phyloP scores from a whole-genome alignment of 2,888 invertebrate species.

The Noctua fimbriata region DNA sequence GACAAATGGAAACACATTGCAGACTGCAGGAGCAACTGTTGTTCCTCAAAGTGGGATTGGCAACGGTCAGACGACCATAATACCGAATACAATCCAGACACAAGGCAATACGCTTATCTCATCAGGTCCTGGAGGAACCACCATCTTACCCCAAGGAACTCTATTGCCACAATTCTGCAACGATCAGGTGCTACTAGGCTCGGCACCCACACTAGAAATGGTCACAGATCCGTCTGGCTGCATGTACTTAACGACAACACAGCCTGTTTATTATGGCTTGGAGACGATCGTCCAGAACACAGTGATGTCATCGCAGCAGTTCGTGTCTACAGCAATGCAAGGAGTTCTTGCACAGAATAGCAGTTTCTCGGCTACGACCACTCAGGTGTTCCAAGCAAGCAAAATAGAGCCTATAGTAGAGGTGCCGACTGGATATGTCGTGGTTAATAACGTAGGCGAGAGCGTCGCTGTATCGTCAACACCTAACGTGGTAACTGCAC shows the following conservation, averaged over 20 bases:
- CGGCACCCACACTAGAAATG: conserved; percentile 91
- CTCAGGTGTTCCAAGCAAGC: conserved; percentile 96
- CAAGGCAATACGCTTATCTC: conserved; percentile 90
- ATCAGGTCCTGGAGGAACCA: conserved; percentile 90
- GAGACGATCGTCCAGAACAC: conserved; percentile 97
- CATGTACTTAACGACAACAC: conserved; percentile 91
- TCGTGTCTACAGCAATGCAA: conserved; percentile 95
- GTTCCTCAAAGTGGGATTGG: conserved; percentile 88
- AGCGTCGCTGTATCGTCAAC: conserved; percentile 84
- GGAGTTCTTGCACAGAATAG: conserved; percentile 95
- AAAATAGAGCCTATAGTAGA: conserved; percentile 95
- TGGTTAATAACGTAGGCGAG: conserved; percentile 91
- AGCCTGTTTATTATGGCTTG: conserved; percentile 95
- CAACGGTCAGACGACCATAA: conserved; percentile 88
- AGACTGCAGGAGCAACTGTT: conserved; percentile 79
- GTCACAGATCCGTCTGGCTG: conserved; percentile 91
- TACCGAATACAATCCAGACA: conserved; percentile 87
- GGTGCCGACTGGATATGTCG: conserved; percentile 93
- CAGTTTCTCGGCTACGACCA: conserved; percentile 95
- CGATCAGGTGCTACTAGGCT: conserved; percentile 91
- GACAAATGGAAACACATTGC: conserved; percentile 74
- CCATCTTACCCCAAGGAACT: conserved; percentile 91
- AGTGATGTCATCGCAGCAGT: conserved; percentile 97
- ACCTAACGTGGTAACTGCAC: conserved; percentile 85
- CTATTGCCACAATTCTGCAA: conserved; percentile 89